These are phyloP conservation scores for Vireo altiloquus DNA, from an alignment of 2,113 vertebrate genomes.

Conservation along the genomic window DNA sequence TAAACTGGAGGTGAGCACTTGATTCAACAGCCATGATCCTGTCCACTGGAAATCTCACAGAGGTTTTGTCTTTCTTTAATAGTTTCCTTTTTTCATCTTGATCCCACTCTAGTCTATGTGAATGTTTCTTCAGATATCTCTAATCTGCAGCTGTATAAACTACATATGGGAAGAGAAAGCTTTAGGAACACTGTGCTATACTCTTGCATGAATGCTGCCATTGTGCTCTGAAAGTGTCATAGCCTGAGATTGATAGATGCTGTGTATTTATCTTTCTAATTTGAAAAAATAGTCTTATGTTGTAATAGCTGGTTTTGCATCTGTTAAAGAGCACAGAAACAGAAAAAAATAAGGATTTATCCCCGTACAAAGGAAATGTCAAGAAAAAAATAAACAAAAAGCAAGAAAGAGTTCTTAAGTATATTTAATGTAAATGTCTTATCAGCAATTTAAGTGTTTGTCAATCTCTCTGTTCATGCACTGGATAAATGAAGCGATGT, in stretches of 20 bases:
- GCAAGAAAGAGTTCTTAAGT: not conserved
- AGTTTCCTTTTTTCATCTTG: not conserved
- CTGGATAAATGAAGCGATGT: not conserved
- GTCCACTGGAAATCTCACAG: not conserved
- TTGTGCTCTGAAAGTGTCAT: not conserved
- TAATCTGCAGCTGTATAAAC: conserved; percentile 30
- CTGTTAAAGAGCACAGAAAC: not conserved
- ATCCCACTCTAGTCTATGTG: not conserved
- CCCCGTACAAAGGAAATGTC: not conserved
- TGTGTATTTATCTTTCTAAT: conserved; percentile 25
- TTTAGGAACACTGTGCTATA: not conserved
- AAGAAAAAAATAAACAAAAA: not conserved
- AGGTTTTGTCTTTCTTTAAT: not conserved
- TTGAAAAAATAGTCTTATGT: not conserved
- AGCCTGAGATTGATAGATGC: not conserved
- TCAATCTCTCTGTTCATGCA: not conserved
- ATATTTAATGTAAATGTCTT: not conserved
- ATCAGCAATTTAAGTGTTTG: not conserved
- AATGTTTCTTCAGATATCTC: not conserved
- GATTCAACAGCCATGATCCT: not conserved
- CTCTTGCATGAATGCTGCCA: not conserved
- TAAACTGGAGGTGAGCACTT: not conserved
- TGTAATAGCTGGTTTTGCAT: not conserved
- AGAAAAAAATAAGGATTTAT: not conserved
- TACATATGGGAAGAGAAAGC: not conserved